These are phyloP conservation scores for Xanthorhoe designata DNA, from an alignment of 2,888 invertebrate species.

Conservation along the genomic window DNA sequence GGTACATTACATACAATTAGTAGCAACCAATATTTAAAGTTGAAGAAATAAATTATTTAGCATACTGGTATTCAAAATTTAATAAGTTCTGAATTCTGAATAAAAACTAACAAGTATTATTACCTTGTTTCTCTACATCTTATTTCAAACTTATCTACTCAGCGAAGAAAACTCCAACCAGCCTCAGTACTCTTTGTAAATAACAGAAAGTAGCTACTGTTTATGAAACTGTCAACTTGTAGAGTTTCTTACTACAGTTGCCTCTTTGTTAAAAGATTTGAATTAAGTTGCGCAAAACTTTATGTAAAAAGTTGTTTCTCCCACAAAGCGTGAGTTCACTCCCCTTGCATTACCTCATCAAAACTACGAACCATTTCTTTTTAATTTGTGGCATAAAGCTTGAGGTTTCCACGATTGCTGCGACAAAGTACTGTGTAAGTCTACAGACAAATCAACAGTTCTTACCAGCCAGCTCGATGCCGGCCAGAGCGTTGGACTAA, in stretches of 20 bases:
- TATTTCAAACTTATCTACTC: neutral
- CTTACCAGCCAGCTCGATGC: no score
- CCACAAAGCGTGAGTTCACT: constrained; percentile 18
- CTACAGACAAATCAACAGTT: no score
- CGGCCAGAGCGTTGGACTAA: no score
- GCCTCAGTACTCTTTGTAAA: neutral
- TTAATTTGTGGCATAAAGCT: constrained; percentile 4
- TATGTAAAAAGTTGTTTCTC: constrained; percentile 11
- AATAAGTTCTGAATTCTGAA: no score
- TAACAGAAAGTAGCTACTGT: neutral
- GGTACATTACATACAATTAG: no score
- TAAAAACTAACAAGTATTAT: neutral
- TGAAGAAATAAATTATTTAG: no score
- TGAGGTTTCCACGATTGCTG: neutral
- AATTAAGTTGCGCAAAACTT: constrained; percentile 17
- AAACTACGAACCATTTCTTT: constrained; percentile 28
- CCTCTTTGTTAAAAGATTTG: constrained; percentile 2
- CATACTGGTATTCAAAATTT: no score
- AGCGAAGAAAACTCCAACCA: neutral
- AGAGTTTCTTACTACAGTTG: neutral
- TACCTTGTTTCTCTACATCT: neutral
- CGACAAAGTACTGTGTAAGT: no score
- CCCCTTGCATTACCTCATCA: constrained; percentile 30
- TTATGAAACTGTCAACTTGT: neutral
- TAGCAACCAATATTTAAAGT: no score